Evolutionary conservation across 2,797 vertebrate genomes (phyloP).

Genomic region (Percopsis omiscomaycus): DNA sequence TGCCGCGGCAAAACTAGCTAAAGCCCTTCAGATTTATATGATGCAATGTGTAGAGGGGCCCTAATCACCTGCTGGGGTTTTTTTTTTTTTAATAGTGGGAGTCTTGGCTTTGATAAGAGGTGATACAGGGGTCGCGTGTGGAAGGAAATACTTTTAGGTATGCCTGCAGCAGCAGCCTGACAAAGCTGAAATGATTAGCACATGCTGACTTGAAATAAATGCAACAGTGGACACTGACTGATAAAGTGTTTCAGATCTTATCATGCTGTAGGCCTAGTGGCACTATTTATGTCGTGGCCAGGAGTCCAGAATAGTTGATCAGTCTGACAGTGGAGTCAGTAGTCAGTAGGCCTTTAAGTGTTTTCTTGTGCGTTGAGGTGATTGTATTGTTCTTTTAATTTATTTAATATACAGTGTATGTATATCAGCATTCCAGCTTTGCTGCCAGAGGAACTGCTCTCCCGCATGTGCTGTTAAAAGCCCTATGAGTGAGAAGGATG

Average conservation of each 20-base stretch:
- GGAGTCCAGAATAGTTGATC: too few relatives aligned
- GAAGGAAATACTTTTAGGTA: background rate
- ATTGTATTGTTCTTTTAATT: conserved; percentile 7
- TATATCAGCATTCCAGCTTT: conserved; percentile 16
- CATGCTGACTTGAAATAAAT: too few relatives aligned
- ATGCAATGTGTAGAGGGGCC: conserved; percentile 18
- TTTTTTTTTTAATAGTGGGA: conserved; percentile 7
- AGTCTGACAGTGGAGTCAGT: too few relatives aligned
- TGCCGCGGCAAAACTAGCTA: conserved; percentile 51
- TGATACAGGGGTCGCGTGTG: background rate
- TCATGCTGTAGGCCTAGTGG: too few relatives aligned
- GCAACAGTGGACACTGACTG: too few relatives aligned
- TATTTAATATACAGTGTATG: background rate
- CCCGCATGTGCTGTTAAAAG: conserved; percentile 71
- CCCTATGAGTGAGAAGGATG: conserved; percentile 79
- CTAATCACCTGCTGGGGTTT: conserved; percentile 18
- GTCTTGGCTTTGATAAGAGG: conserved; percentile 32
- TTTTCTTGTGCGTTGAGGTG: too few relatives aligned
- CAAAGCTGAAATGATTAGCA: too few relatives aligned
- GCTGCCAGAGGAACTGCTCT: conserved; percentile 47
- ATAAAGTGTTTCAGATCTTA: too few relatives aligned
- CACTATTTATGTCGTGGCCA: too few relatives aligned
- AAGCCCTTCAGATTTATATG: conserved; percentile 41
- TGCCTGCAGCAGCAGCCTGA: too few relatives aligned
- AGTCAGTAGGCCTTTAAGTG: too few relatives aligned